These are phyloP conservation scores for Phaenicophaeus curvirostris DNA, from an alignment of 2,797 vertebrate genomes.

Conservation along the genomic window DNA sequence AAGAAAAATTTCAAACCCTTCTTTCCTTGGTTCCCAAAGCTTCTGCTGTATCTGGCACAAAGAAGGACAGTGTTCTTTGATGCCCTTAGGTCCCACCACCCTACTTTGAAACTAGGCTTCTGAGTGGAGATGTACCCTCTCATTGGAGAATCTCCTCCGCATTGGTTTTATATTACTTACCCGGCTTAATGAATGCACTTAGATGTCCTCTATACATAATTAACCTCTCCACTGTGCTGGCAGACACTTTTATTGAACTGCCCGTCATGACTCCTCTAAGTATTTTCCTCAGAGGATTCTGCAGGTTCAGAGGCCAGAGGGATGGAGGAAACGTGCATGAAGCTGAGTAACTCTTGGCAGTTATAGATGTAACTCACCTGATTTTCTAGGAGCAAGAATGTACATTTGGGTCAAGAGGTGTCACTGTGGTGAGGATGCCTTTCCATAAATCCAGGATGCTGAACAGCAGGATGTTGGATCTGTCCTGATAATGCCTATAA, in stretches of 20 bases:
- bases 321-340: slow-evolving; percentile 21
- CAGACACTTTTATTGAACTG: slow-evolving; percentile 56
- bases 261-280: slow-evolving; percentile 47
- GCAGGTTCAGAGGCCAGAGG: slow-evolving; percentile 66
- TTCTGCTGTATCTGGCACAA: not conserved
- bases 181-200: slow-evolving; percentile 8
- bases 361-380: slow-evolving; percentile 42
- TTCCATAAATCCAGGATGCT: slow-evolving; percentile 38
- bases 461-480: not conserved
- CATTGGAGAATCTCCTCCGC: accelerated
- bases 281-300: slow-evolving; percentile 54
- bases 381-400: slow-evolving; percentile 59
- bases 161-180: not conserved
- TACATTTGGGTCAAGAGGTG: slow-evolving; percentile 60
- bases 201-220: slow-evolving; percentile 14
- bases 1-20: not conserved
- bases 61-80: not conserved
- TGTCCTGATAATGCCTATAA: not conserved
- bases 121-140: not conserved
- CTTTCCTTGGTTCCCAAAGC: not conserved
- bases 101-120: not conserved
- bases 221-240: not conserved
- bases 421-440: slow-evolving; percentile 37
- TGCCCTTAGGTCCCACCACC: not conserved
- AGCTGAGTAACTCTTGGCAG: slow-evolving; percentile 67